Evolutionary conservation across 2,797 vertebrate genomes (phyloP), one percentile per base, ranked within the genome.

Genomic region (Cossypha heuglini): DNA sequence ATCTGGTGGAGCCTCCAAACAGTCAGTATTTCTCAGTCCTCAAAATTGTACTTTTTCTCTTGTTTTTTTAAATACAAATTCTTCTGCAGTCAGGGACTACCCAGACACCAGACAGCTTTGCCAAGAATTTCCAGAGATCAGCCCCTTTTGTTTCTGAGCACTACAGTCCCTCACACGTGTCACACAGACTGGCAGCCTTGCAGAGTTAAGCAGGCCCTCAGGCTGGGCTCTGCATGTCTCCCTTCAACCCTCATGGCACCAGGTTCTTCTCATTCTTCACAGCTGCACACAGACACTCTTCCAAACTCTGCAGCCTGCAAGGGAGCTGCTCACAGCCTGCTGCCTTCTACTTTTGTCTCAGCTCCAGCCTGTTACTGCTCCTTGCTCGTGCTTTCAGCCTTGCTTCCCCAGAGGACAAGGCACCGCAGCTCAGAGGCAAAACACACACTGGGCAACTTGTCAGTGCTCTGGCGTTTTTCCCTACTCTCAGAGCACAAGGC

Each of bases 261-360:
- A 46, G 43, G 14, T 6, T 52, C 49, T 46, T 29, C 33, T 29
- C n/a, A 26, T 38, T 28, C 37, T 33, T 49, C 75, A 33, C 51
- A 64, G 55, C 79, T 17, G 25, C 20, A 49, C 0, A 1, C 10
- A 14, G 31, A 61, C 10, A 5, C 21, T 16, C 7, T 54, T 29
- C 4, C 0, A 7, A 24, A 37, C n/a, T 49, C 78, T 0, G 0
- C 15, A 63, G 61, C 33, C 31, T 10, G 3, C 0, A 1, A 57
- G 10, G 55, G 14, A 77, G 24, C 57, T 13, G 21, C 15, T 71
- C 54, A 24, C 33, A 66, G 54, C 45, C 52, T 57, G 54, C n/a
- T 76, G 29, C 16, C 21, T 59, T 48, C 61, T 59, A 7, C 58
- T 76, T 14, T 4, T 8, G 20, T 5, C 37, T 55, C 31, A 81